Percentiles rank a stretch among this genome's conserved stretches.
phyloP scores from a whole-genome alignment of 2,113 vertebrate species.

The Panthera uncia region DNA sequence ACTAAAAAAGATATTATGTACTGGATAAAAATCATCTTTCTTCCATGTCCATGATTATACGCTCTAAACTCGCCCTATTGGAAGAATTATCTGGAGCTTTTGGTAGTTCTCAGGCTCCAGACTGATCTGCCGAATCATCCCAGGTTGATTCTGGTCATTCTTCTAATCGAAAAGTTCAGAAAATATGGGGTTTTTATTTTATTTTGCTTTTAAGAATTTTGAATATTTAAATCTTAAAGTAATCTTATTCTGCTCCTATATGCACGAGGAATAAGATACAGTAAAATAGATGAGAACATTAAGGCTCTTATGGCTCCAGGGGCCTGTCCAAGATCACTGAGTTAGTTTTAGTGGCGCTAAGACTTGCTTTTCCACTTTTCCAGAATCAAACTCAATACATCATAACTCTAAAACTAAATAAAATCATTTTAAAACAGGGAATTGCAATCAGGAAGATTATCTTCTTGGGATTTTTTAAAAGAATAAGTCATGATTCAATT shows the following conservation, averaged over 20 bases:
- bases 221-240: not conserved
- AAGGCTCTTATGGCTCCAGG: not conserved
- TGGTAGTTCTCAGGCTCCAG: not conserved
- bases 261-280: not conserved
- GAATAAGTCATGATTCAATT: not conserved
- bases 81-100: not conserved
- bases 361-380: not conserved
- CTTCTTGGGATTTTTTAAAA: not conserved
- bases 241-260: not conserved
- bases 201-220: not conserved
- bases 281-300: not conserved
- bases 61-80: not conserved
- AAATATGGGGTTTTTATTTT: not conserved
- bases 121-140: not conserved
- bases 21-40: not conserved
- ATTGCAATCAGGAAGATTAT: not conserved
- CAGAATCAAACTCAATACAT: not conserved
- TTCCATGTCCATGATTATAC: not conserved
- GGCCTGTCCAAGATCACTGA: not conserved
- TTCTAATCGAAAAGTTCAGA: not conserved
- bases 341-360: not conserved
- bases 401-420: not conserved
- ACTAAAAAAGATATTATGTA: not conserved
- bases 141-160: not conserved
- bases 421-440: conserved; percentile 27